Evolutionary conservation across 2,888 invertebrate genomes (phyloP).

Genomic region (Dolichopus griseipennis): DNA sequence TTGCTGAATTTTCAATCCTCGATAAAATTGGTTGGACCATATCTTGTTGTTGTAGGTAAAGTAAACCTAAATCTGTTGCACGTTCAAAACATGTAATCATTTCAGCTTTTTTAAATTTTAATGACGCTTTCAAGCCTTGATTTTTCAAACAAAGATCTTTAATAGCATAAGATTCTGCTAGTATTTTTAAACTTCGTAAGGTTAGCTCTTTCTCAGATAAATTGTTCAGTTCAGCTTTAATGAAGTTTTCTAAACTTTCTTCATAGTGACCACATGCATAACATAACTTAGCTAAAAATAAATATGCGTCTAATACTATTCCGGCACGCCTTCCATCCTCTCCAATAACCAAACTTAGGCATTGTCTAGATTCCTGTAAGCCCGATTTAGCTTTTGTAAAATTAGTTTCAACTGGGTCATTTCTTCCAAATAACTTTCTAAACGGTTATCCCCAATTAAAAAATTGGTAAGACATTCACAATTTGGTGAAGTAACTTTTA

Average conservation of each 20-base stretch:
- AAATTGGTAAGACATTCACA: conserved; percentile 74
- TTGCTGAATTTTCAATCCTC: conserved; percentile 31
- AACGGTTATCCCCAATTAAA: conserved; percentile 77
- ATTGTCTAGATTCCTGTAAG: conserved; percentile 69
- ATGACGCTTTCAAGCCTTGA: conserved; percentile 49
- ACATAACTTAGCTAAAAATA: conserved; percentile 82
- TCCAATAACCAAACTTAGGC: conserved; percentile 61
- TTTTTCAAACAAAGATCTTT: conserved; percentile 72
- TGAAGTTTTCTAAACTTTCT: conserved; percentile 72
- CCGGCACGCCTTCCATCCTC: conserved; percentile 72
- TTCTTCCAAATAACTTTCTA: conserved; percentile 85
- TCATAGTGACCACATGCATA: conserved; percentile 83
- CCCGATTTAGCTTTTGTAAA: conserved; percentile 67
- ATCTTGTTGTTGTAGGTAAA: conserved; percentile 83
- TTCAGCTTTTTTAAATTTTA: conserved; percentile 61
- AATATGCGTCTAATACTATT: conserved; percentile 74
- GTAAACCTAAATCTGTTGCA: conserved; percentile 80
- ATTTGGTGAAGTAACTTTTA: conserved; percentile 68
- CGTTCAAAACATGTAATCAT: conserved; percentile 77
- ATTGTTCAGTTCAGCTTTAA: conserved; percentile 72
- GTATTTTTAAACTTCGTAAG: conserved; percentile 76
- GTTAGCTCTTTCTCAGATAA: conserved; percentile 78
- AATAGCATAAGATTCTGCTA: conserved; percentile 94
- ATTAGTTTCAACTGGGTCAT: conserved; percentile 74
- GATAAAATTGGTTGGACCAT: conserved; percentile 43